Evolutionary conservation across 2,113 vertebrate species (phyloP).

Genomic region (Heptranchias perlo): DNA sequence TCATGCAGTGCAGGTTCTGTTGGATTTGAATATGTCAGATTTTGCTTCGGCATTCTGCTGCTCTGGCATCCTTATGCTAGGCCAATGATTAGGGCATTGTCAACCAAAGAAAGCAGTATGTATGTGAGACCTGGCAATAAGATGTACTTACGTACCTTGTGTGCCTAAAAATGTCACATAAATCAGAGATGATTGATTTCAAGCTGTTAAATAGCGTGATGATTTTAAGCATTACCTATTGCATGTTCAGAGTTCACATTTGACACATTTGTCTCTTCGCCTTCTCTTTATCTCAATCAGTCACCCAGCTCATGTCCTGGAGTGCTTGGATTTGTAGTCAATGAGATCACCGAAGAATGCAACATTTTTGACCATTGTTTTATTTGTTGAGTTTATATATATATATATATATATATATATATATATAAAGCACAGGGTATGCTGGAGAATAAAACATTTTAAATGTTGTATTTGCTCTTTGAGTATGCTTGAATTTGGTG

Average conservation of each 20-base stretch:
- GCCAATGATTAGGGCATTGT: not conserved
- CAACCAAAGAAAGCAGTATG: not conserved
- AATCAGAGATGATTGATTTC: not conserved
- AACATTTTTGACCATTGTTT: not conserved
- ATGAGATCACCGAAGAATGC: not conserved
- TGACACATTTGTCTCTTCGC: not conserved
- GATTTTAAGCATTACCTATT: not conserved
- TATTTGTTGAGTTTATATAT: not conserved
- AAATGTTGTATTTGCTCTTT: not conserved
- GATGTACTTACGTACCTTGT: not conserved
- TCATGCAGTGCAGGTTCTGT: not conserved
- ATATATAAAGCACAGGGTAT: not conserved
- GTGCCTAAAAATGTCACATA: not conserved
- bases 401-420: no score
- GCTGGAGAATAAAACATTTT: not conserved
- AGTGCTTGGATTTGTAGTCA: not conserved
- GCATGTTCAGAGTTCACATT: not conserved
- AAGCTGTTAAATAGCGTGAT: not conserved
- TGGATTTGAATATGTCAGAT: not conserved
- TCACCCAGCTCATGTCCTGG: not conserved
- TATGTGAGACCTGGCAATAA: not conserved
- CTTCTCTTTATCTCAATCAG: not conserved
- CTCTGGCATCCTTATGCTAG: not conserved
- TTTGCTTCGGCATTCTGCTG: not conserved
- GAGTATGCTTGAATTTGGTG: not conserved